Evolutionary conservation across 1,140 invertebrate species (phyloP), one percentile per base, ranked within the genome.

Genomic region (Paramacrobiotus metropolitanus): DNA sequence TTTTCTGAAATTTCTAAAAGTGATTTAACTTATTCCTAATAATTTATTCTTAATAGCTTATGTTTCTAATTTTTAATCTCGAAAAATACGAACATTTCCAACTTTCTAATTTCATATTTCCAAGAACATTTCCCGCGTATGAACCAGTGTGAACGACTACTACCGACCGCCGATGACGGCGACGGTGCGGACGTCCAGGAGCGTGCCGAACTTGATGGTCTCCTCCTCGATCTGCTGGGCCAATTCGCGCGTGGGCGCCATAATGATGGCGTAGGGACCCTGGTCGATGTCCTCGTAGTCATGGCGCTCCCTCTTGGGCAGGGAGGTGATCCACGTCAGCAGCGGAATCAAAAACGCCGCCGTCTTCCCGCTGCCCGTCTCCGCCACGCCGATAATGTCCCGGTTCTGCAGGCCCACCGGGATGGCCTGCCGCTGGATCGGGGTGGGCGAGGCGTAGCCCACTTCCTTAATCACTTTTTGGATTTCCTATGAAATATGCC

Each of bases 191-290:
- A 99, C 94, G 29, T 87, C 90, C 4, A 99, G 75, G 2, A 86
- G 85, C 66, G 87, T 81, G 28, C 92, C 94, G 78, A 99, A 99
- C 75, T 96, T 98, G 62, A 85, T 86, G 0, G 91, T 92, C 75
- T 99, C 95, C 75, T 98, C 93, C 76, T 99, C 94, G 68, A 99
- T 99, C 75, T 99, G 95, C 70, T 98, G 93, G 0, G 95, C 95
- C 75, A 99, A 82, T 73, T 99, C 95, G 75, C 94, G 83, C 55
- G 95, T 98, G 1, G 95, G 95, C 1, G 95, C 93, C 69, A 99
- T 77, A 69, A 99, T 98, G 30, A 99, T 90, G 34, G 95, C 93
- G 76, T 98, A 99, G 0, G 95, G 95, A n/a, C 95, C 95, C 76
- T 81, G 75, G n/a, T 40, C 34, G n/a, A 9, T n/a, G 64, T 80